phyloP scores from a whole-genome alignment of 2,888 invertebrate species.

The Palloptera scutellata region DNA sequence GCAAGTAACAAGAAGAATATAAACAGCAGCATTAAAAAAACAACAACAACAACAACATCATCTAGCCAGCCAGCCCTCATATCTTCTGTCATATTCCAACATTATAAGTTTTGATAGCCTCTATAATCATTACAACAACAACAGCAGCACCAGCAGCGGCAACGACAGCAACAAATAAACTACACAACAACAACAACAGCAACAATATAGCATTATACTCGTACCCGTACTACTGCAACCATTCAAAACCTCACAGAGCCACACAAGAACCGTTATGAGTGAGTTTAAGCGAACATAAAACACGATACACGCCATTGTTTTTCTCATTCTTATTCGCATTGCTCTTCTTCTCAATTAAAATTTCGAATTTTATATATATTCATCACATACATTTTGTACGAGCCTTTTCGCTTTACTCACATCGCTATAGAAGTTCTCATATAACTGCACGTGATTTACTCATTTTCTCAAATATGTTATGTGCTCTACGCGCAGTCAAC shows the following conservation, averaged over 20 bases:
- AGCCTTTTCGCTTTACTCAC: no score
- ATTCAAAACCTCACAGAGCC: neutral
- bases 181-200: neutral
- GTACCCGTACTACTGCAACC: neutral
- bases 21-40: conserved; percentile 15
- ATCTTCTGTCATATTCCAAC: conserved; percentile 59
- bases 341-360: neutral
- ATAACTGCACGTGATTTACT: no score
- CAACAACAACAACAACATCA: conserved; percentile 24
- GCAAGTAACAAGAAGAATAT: conserved; percentile 29
- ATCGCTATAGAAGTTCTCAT: no score
- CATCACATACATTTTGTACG: neutral
- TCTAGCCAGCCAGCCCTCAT: conserved; percentile 38
- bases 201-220: neutral
- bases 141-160: conserved; percentile 35
- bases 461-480: no score
- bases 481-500: no score
- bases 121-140: conserved; percentile 56
- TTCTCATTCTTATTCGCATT: neutral
- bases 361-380: neutral
- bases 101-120: conserved; percentile 52
- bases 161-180: conserved; percentile 18
- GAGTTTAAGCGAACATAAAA: neutral
- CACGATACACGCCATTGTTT: neutral
- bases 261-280: neutral